A percentile compares a stretch with the other conserved stretches of the same genome.
phyloP scores from a whole-genome alignment of 1,140 invertebrate species.

The Formica selysi region DNA sequence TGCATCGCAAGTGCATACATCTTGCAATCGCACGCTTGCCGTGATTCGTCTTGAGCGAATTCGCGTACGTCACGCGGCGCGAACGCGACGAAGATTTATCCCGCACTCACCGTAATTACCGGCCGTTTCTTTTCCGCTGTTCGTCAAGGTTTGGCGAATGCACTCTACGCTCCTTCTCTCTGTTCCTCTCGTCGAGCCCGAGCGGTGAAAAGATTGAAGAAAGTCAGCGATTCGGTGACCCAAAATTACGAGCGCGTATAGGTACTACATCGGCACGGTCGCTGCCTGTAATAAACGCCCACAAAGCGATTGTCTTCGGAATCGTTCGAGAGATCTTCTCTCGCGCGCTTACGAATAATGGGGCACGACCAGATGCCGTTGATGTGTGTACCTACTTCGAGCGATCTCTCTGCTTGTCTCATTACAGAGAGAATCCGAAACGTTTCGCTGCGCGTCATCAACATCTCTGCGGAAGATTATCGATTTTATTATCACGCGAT shows the following conservation, averaged over 20 bases:
- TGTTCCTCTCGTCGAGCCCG: slow-evolving; percentile 28
- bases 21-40: slow-evolving; percentile 15
- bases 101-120: slow-evolving; percentile 57
- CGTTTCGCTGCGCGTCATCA: background rate
- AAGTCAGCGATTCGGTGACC: slow-evolving; percentile 80
- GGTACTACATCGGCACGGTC: slow-evolving; percentile 29
- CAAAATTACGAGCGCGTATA: slow-evolving; percentile 76
- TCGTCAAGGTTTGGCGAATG: slow-evolving; percentile 50
- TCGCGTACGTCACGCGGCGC: slow-evolving; percentile 10
- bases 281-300: slow-evolving; percentile 69
- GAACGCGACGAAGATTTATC: slow-evolving; percentile 57
- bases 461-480: background rate
- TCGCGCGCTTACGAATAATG: slow-evolving; percentile 34
- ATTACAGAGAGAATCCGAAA: background rate
- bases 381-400: background rate
- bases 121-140: slow-evolving; percentile 30
- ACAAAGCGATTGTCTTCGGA: slow-evolving; percentile 78
- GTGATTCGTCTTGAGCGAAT: slow-evolving; percentile 37
- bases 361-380: slow-evolving; percentile 47
- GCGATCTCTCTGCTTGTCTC: slow-evolving; percentile 10
- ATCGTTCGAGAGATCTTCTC: slow-evolving; percentile 35
- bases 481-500: slow-evolving; percentile 30
- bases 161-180: slow-evolving; percentile 37
- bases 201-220: slow-evolving; percentile 48
- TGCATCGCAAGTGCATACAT: slow-evolving; percentile 9